Evolutionary conservation across 2,888 invertebrate genomes (phyloP), one percentile per base, ranked within the genome.

Genomic region (Allacma fusca): DNA sequence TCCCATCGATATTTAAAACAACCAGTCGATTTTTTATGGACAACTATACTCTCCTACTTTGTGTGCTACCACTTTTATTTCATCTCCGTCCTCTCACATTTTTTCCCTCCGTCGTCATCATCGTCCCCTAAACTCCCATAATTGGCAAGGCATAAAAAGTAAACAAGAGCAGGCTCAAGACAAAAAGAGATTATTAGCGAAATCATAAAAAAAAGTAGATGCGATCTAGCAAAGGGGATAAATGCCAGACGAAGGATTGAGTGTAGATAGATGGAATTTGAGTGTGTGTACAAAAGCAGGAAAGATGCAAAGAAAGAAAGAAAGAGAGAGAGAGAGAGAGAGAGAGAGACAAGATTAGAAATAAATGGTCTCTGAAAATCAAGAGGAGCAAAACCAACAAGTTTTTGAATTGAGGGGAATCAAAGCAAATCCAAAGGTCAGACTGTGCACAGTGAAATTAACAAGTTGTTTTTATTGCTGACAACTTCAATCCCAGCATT

Each of bases 81-180:
- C 40, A 9, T 9, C 7, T 40, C 40, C 5, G 40, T 9, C 13
- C 64, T 23, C 64, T 24, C 24, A 5, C 64, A 23, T 26, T 64
- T 26, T 23, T 23, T 24, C 64, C 13, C 64, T 23, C 23, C 26
- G 4, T 64, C 5, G 21, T 23, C 13, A n/a, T 2, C 26, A 64
- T 64, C 13, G n/a, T n/a, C n/a, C 13, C 64, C 13, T 29, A 67
- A 67, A 67, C 16, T 71, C 28, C 71, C 57, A 50, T 71, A 71
- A 71, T 71, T 71, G 71, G 57, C 16, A 24, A 43, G 50, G 24
- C 59, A 59, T 59, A 59, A 59, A 59, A 23, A 59, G 59, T 59
- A 59, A 59, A 59, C 59, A 59, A 59, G 19, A 59, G 23, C 7
- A 59, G 19, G 7, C 23, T 59, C 59, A 19, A 59, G 59, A 59